These are phyloP conservation scores for Acrobasis consociella DNA, from an alignment of 2,888 invertebrate species.

Conservation along the genomic window DNA sequence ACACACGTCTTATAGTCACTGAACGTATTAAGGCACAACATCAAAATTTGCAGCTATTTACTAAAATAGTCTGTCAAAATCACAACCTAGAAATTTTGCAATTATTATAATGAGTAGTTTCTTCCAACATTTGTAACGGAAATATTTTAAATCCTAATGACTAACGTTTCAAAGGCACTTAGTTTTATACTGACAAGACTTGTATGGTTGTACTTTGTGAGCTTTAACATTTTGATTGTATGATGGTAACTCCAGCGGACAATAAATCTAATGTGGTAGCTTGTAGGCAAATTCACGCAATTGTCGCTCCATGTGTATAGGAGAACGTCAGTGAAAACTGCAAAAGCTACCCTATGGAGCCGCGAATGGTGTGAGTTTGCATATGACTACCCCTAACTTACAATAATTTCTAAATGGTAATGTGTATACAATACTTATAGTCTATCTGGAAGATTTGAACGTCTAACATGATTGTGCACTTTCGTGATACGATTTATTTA, in stretches of 20 bases:
- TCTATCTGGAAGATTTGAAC: slow-evolving; percentile 74
- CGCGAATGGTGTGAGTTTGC: slow-evolving; percentile 28
- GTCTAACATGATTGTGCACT: slow-evolving; percentile 56
- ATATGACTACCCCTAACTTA: slow-evolving; percentile 61
- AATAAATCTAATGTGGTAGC: slow-evolving; percentile 58
- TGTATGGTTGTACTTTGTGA: slow-evolving; percentile 75
- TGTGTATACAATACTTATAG: slow-evolving; percentile 74
- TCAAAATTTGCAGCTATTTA: slow-evolving; percentile 22
- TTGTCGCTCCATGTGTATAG: slow-evolving; percentile 28
- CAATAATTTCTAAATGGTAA: slow-evolving; percentile 78
- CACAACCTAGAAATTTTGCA: slow-evolving; percentile 68
- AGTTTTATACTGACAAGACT: slow-evolving; percentile 77
- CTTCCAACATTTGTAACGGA: slow-evolving; percentile 48
- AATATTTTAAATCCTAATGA: slow-evolving; percentile 77
- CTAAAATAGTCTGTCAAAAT: slow-evolving; percentile 41
- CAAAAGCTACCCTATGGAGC: slow-evolving; percentile 15
- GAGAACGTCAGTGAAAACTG: slow-evolving; percentile 4
- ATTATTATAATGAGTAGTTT: slow-evolving; percentile 47
- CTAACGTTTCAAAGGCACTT: slow-evolving; percentile 80
- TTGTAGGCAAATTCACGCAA: slow-evolving; percentile 56
- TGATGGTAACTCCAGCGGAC: slow-evolving; percentile 79
- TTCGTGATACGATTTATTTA: slow-evolving; percentile 40
- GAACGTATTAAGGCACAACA: not conserved
- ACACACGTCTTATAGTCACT: slow-evolving; percentile 5
- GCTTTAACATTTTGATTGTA: slow-evolving; percentile 77